Base-by-base conservation (phyloP, 2,888 invertebrate genomes). In the Drosophila lutescens region DNA sequence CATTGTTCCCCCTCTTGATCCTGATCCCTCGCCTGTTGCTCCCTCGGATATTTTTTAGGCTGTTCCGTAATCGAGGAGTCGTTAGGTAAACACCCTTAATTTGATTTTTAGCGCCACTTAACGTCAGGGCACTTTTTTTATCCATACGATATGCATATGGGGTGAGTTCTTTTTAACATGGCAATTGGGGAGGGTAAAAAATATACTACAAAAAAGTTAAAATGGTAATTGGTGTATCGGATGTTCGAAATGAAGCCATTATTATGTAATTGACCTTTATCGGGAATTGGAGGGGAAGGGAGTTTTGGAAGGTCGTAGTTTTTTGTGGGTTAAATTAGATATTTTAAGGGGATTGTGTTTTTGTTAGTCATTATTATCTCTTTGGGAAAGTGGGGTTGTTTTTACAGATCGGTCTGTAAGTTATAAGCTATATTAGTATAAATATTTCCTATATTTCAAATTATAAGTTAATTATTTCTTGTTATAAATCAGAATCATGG, bases 61-160 rank as follows among this genome's bases (percentile, higher is more conserved):
- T 66, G 81, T 81, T 79, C 74, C 80, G 86, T 89, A 89, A 88
- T 89, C 86, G 80, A 79, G 81, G 61, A 77, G 76, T 76, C 76
- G 62, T 61, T 53, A 65, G 62, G 67, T 68, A 80, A 78, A 76
- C 87, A 89, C 87, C 88, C 88, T 81, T 88, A 88, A 89, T 89
- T 61, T 61, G 83, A 86, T 83, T 87, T 76, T 86, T 78, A 88
- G 86, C 89, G 89, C 89, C 89, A 89, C 89, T 88, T 87, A 88
- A 75, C 77, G 68, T 46, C 20, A 58, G 62, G 57, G 55, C 59
- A 62, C 62, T 68, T 79, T 71, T 76, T 85, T 82, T 77, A 82
- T 77, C 70, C 60, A 69, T 67, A 61, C 63, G 68, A 62, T 50
- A 66, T 80, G 83, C 83, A 79, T 78, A 75, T 65, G 32, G 65